phyloP scores from a whole-genome alignment of 2,797 vertebrate genomes.

The Sebastes baramenuke region DNA sequence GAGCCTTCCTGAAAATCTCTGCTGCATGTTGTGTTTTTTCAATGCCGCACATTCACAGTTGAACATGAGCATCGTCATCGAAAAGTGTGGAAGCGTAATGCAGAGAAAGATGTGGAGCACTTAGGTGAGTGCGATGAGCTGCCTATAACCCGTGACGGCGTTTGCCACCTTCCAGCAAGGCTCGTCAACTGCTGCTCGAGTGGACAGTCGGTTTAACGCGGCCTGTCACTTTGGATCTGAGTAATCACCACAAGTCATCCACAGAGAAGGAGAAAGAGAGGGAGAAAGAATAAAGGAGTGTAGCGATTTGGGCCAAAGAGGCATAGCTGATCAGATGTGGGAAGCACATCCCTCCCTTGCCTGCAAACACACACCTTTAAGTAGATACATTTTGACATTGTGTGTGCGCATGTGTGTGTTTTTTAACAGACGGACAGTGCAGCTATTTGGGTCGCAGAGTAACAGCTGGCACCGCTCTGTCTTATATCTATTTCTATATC shows the following conservation, averaged over 20 bases:
- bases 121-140: slow-evolving; percentile 24
- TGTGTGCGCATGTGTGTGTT: background rate
- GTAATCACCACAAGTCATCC: slow-evolving; percentile 50
- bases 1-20: background rate
- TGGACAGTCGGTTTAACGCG: slow-evolving; percentile 47
- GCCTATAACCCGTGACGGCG: slow-evolving; percentile 39
- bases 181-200: slow-evolving; percentile 34
- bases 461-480: slow-evolving; percentile 58
- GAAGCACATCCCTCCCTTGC: slow-evolving; percentile 1
- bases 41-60: background rate
- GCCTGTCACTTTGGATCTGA: slow-evolving; percentile 58
- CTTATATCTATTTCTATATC: slow-evolving; percentile 20
- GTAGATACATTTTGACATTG: slow-evolving; percentile 26
- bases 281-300: slow-evolving; percentile 14
- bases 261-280: background rate
- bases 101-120: background rate
- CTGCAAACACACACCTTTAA: slow-evolving; percentile 24
- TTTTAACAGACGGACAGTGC: slow-evolving; percentile 46
- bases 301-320: background rate
- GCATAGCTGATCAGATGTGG: slow-evolving; percentile 1
- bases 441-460: slow-evolving; percentile 60
- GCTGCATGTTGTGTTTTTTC: background rate
- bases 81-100: slow-evolving; percentile 15
- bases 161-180: slow-evolving; percentile 54
- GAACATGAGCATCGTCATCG: background rate